phyloP scores from a whole-genome alignment of 2,888 invertebrate genomes.

The Platycnemis pennipes region DNA sequence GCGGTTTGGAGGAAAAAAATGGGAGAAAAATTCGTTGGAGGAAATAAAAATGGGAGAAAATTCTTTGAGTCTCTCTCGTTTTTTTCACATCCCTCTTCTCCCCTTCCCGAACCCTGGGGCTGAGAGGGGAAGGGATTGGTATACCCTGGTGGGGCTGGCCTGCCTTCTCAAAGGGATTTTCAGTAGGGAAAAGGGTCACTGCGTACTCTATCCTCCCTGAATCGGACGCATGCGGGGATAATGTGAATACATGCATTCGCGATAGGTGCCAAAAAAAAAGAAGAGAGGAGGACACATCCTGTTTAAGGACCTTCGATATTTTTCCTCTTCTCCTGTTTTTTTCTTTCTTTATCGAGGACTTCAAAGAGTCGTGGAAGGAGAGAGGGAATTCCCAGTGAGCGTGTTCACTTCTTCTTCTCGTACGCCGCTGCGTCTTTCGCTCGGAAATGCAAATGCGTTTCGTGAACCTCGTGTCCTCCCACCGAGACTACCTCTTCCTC shows the following conservation, averaged over 20 bases:
- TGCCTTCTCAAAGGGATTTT: too few species aligned
- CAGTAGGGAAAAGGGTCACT: too few species aligned
- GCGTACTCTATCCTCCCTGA: too few species aligned
- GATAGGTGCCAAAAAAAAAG: not conserved
- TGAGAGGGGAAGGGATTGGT: too few species aligned
- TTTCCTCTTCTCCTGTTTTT: too few species aligned
- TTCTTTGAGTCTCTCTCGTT: not conserved
- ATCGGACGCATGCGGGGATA: not conserved
- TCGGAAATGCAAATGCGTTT: not conserved
- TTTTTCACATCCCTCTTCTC: not conserved
- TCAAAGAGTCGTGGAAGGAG: not conserved
- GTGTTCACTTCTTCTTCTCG: not conserved
- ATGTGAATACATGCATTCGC: constrained; percentile 1
- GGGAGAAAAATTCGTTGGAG: not conserved
- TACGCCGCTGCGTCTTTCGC: not conserved
- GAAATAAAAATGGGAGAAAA: not conserved
- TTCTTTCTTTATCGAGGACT: too few species aligned
- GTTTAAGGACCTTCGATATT: not conserved
- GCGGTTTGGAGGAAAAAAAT: not conserved
- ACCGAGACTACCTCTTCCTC: not conserved
- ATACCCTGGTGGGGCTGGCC: too few species aligned
- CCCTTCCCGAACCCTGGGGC: not conserved
- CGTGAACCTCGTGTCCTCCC: not conserved
- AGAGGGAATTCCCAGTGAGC: not conserved
- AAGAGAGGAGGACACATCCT: not conserved